Evolutionary conservation across 92 coral and sea anemone genomes (phyloP).

Genomic region (Desmophyllum pertusum): DNA sequence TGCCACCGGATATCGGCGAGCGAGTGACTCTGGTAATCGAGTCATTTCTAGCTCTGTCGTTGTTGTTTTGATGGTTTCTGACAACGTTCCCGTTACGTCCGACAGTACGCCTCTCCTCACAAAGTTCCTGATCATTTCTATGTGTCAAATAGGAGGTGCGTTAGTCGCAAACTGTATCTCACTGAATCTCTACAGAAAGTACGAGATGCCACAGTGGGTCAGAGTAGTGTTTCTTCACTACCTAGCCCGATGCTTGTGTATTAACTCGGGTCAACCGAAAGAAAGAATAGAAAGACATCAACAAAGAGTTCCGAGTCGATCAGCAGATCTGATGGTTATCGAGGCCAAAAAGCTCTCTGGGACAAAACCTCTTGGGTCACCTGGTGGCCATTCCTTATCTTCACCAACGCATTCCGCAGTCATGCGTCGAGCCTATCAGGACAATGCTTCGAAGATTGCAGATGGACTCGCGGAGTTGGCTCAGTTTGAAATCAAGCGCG

Average conservation of each 20-base stretch:
- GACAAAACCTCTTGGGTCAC: slow-evolving; percentile 42
- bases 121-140: slow-evolving; percentile 79
- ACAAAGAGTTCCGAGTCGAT: neutral
- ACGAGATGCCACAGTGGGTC: slow-evolving; percentile 75
- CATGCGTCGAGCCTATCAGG: slow-evolving; percentile 16
- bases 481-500: slow-evolving; percentile 24
- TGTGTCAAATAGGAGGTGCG: slow-evolving; percentile 83
- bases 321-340: slow-evolving; percentile 35
- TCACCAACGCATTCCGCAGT: slow-evolving; percentile 33
- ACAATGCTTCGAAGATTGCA: slow-evolving; percentile 40
- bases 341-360: slow-evolving; percentile 66
- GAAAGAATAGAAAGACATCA: slow-evolving; percentile 24
- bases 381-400: neutral
- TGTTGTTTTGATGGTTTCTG: slow-evolving; percentile 92
- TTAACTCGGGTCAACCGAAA: slow-evolving; percentile 70
- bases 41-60: slow-evolving; percentile 86
- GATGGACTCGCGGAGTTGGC: slow-evolving; percentile 71
- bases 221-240: slow-evolving; percentile 81
- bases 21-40: slow-evolving; percentile 93
- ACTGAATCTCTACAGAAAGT: slow-evolving; percentile 71
- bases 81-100: slow-evolving; percentile 88
- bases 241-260: slow-evolving; percentile 78
- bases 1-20: slow-evolving; percentile 95
- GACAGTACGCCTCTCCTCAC: slow-evolving; percentile 86
- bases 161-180: slow-evolving; percentile 85